Base-by-base conservation (phyloP, 2,797 vertebrate genomes). In the Acanthornis magna region DNA sequence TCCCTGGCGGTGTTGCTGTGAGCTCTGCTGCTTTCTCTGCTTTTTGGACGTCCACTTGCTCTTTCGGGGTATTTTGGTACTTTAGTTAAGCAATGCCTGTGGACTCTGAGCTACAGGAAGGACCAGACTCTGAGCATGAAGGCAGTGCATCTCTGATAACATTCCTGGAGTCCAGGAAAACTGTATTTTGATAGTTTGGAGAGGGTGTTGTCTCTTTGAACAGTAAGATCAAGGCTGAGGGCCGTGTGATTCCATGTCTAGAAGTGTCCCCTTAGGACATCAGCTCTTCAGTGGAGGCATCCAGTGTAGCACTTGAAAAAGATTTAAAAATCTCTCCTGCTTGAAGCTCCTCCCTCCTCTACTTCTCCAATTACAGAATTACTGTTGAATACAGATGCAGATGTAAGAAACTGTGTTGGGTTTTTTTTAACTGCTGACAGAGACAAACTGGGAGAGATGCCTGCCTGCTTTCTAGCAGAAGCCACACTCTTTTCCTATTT, bases 351-450 rank as follows among this genome's bases (percentile, higher is more conserved):
- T 85, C 51, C 51, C 14, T 78, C 30, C 63, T 42, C 42, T 77
- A 16, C 45, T 80, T 91, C 57, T 74, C 65, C 80, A 93, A 53
- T 94, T 86, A 68, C 38, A 30, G 60, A n/a, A 29, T 76, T 65
- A 13, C 75, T 73, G 63, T 73, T 93, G 76, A 62, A 91, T 70
- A 70, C 92, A 61, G 40, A 65, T 61, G 16, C 63, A 84, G 74
- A 79, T 76, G 88, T 6, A 60, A 65, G 79, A 55, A 86, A 86
- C 70, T 84, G 54, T 14, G 67, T 83, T 87, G 82, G 60, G 66
- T 85, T 93, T 88, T 82, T 80, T 72, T 72, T 71, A 22, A 22
- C 74, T 92, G 93, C 75, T 85, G 91, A 74, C 79, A 67, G 73
- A 77, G 66, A 48, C 76, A 50, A 40, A 75, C 72, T 78, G 77